Evolutionary conservation across 2,113 vertebrate species (phyloP).

Genomic region (Sapajus apella): DNA sequence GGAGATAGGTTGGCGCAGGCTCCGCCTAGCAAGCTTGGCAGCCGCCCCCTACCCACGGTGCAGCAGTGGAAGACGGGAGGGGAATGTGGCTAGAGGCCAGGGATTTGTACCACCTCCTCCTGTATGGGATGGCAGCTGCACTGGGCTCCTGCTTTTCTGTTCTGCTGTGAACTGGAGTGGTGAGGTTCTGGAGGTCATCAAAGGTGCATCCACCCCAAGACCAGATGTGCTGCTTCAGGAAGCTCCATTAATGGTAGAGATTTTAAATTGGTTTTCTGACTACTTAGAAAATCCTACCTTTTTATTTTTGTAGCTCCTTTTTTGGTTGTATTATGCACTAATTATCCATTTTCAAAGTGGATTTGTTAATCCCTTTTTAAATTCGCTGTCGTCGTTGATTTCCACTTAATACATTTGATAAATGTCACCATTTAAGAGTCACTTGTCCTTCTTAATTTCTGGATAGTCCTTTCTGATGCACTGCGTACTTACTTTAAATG

Average conservation of each 20-base stretch:
- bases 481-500: background rate
- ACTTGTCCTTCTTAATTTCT: background rate
- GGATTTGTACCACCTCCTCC: accelerated
- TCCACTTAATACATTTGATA: background rate
- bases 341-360: background rate
- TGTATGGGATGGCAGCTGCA: background rate
- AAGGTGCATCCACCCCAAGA: background rate
- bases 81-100: background rate
- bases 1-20: background rate
- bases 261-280: background rate
- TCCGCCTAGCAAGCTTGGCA: background rate
- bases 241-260: background rate
- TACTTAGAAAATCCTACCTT: background rate
- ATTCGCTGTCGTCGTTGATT: background rate
- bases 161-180: accelerated
- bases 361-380: background rate
- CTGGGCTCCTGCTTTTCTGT: background rate
- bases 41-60: background rate
- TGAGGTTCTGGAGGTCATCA: background rate
- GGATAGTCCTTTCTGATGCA: background rate
- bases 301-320: background rate
- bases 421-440: background rate
- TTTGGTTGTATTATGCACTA: background rate
- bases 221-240: background rate
- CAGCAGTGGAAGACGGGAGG: accelerated